Percentiles rank a stretch among this genome's conserved stretches.
Conservation (phyloP, 2,888 invertebrate genomes). For the Cephus runcator region DNA sequence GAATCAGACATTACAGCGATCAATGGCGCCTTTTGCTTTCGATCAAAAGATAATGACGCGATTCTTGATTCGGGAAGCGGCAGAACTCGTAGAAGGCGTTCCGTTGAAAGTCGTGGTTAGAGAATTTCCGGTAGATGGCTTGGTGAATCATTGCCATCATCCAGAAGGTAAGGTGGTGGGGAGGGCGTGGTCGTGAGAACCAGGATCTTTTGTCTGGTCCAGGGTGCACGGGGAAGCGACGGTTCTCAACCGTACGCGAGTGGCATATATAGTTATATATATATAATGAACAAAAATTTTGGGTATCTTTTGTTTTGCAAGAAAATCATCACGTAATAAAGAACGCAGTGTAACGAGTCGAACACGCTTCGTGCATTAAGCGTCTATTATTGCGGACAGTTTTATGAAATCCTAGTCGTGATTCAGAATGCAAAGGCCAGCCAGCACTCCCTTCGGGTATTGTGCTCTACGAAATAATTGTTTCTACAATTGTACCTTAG, state of each 20-base stretch:
- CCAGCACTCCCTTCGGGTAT: not conserved
- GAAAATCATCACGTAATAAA: not conserved
- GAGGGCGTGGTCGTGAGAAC: conserved; percentile 60
- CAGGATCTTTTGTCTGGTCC: conserved; percentile 59
- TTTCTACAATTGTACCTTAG: conserved; percentile 2
- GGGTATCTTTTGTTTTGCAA: not conserved
- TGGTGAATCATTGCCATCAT: conserved; percentile 44
- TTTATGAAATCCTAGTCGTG: conserved; percentile 33
- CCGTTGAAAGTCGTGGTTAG: conserved; percentile 26
- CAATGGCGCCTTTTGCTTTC: not conserved
- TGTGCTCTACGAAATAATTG: conserved; percentile 6
- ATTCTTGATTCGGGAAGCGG: conserved; percentile 2
- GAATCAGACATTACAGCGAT: not conserved
- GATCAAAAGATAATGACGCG: not conserved
- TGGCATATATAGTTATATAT: not conserved
- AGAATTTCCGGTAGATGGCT: conserved; percentile 54
- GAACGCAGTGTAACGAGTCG: conserved; percentile 17
- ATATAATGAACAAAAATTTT: not conserved
- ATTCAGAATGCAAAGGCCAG: conserved; percentile 17
- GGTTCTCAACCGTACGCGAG: conserved; percentile 44
- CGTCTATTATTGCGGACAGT: conserved; percentile 35
- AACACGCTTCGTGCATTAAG: conserved; percentile 39
- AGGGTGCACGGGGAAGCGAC: conserved; percentile 38
- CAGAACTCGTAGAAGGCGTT: not conserved
- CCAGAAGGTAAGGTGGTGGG: conserved; percentile 41